These are phyloP conservation scores for Trichopoda pennipes DNA, from an alignment of 2,888 invertebrate genomes.

Conservation along the genomic window DNA sequence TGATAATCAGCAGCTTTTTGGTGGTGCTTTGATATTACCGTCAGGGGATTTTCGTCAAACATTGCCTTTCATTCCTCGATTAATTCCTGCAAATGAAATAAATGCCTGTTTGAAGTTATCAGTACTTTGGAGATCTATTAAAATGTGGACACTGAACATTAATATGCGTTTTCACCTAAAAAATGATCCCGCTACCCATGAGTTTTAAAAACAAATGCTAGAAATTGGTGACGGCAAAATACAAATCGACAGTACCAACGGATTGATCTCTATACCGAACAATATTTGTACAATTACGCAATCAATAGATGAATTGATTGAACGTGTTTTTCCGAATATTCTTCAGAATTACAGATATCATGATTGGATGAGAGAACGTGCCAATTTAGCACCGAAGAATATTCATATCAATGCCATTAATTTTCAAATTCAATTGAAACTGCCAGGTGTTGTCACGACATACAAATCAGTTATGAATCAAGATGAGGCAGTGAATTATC, in stretches of 20 bases:
- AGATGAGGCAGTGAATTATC: slow-evolving; percentile 38
- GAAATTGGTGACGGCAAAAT: background rate
- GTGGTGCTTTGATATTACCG: slow-evolving; percentile 41
- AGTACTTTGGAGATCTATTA: too few relatives aligned
- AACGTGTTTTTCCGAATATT: slow-evolving; percentile 18
- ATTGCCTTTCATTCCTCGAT: too few relatives aligned
- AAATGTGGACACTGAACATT: too few relatives aligned
- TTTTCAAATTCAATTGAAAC: background rate
- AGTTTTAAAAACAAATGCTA: too few relatives aligned
- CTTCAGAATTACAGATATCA: slow-evolving; percentile 17
- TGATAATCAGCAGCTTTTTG: slow-evolving; percentile 40
- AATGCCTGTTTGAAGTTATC: too few relatives aligned
- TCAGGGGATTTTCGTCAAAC: slow-evolving; percentile 37
- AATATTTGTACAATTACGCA: slow-evolving; percentile 8
- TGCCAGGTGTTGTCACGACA: too few relatives aligned
- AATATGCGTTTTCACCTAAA: too few relatives aligned
- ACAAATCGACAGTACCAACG: slow-evolving; percentile 2
- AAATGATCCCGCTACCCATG: too few relatives aligned
- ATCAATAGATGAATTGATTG: slow-evolving; percentile 12
- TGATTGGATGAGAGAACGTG: slow-evolving; percentile 18
- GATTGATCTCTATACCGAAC: background rate
- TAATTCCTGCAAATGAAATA: too few relatives aligned
- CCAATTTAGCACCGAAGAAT: slow-evolving; percentile 13
- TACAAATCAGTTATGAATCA: slow-evolving; percentile 8
- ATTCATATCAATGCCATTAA: background rate